Evolutionary conservation across 2,113 vertebrate species (phyloP).

Genomic region (Sturnus vulgaris): DNA sequence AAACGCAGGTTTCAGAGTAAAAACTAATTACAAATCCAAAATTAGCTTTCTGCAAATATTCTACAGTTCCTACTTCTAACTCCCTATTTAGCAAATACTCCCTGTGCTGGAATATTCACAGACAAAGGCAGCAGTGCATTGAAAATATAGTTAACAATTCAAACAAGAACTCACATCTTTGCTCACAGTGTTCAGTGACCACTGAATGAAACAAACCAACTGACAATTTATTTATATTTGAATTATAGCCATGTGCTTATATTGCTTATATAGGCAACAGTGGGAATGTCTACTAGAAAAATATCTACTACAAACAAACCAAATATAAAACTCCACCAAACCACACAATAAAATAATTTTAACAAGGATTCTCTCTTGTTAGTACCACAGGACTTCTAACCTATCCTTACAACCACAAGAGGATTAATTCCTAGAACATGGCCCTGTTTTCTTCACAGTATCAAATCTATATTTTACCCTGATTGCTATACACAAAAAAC

Average conservation of each 20-base stretch:
- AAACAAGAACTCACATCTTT: background rate
- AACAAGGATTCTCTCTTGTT: background rate
- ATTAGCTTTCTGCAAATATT: background rate
- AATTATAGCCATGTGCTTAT: background rate
- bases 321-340: background rate
- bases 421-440: accelerated
- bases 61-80: background rate
- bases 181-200: background rate
- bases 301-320: background rate
- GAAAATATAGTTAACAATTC: background rate
- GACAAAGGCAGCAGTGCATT: background rate
- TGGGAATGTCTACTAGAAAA: background rate
- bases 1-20: background rate
- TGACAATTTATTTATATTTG: background rate
- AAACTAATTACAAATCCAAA: background rate
- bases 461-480: background rate
- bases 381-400: background rate
- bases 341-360: background rate
- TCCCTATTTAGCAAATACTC: background rate
- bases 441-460: background rate
- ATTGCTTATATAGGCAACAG: background rate
- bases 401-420: background rate
- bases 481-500: background rate
- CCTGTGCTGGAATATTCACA: background rate
- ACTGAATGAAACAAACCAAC: background rate